These are phyloP conservation scores for Drosophila athabasca DNA, from an alignment of 1,140 invertebrate species.

Conservation along the genomic window DNA sequence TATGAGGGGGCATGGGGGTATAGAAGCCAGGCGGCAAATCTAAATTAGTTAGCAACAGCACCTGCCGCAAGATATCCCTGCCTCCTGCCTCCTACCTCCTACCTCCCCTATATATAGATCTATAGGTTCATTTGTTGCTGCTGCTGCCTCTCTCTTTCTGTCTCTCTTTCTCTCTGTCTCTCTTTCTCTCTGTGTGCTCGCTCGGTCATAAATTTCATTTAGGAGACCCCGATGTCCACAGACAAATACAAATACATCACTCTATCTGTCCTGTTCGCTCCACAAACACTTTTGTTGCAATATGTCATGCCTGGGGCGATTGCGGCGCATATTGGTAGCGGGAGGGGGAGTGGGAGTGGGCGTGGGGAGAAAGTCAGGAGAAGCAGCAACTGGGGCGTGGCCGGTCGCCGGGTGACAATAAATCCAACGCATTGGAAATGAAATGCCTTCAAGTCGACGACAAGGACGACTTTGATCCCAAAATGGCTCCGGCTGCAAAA, in stretches of 20 bases:
- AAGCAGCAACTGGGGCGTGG: constrained; percentile 13
- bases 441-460: constrained; percentile 50
- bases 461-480: constrained; percentile 45
- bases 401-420: constrained; percentile 33
- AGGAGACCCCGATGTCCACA: constrained; percentile 28
- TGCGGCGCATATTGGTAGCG: too few species aligned
- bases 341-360: not conserved
- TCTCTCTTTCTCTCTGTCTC: constrained; percentile 16
- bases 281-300: too few species aligned
- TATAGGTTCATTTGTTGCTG: constrained; percentile 29
- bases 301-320: too few species aligned
- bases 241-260: constrained; percentile 50
- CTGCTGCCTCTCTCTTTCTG: constrained; percentile 12
- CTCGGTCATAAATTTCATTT: constrained; percentile 47
- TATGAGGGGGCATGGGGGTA: not conserved
- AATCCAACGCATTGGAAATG: constrained; percentile 44
- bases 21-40: constrained; percentile 25
- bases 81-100: not conserved
- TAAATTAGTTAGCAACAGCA: constrained; percentile 42
- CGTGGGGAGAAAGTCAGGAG: not conserved
- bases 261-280: not conserved
- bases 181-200: constrained; percentile 11
- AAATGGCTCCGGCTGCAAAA: constrained; percentile 46
- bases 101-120: not conserved
- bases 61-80: constrained; percentile 38